These are phyloP conservation scores for Lysandra coridon DNA, from an alignment of 2,888 invertebrate species.

Conservation along the genomic window DNA sequence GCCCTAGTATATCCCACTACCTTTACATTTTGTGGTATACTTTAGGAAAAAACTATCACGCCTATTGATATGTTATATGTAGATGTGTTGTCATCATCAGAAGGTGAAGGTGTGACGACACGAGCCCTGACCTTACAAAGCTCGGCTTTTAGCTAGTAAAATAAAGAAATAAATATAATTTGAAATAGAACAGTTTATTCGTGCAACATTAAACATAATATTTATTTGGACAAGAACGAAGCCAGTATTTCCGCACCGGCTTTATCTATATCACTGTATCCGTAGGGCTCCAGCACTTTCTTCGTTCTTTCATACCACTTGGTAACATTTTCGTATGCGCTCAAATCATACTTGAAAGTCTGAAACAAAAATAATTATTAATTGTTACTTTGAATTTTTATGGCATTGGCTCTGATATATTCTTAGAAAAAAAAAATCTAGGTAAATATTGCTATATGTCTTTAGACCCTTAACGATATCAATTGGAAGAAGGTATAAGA, in stretches of 20 bases:
- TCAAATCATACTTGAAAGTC: conserved; percentile 79
- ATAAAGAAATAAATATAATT: not conserved
- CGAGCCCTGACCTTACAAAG: no score
- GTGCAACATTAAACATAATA: conserved; percentile 26
- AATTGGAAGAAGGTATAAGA: no score
- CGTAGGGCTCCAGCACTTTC: conserved; percentile 82
- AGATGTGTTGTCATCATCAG: no score
- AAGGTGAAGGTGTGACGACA: no score
- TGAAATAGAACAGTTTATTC: conserved; percentile 23
- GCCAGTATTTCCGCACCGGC: conserved; percentile 80
- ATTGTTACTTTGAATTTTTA: not conserved
- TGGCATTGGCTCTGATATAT: not conserved
- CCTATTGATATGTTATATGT: no score
- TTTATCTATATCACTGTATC: conserved; percentile 84
- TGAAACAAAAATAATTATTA: conserved; percentile 49
- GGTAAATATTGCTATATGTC: no score
- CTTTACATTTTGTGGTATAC: no score
- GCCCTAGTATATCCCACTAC: no score
- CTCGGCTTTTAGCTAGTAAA: not conserved
- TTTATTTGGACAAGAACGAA: conserved; percentile 71
- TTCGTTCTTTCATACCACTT: conserved; percentile 85
- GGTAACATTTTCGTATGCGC: conserved; percentile 77
- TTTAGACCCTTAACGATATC: no score
- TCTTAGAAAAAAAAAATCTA: no score
- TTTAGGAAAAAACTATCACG: no score